Conservation (phyloP, 2,113 vertebrate species). For the Blennius ocellaris region DNA sequence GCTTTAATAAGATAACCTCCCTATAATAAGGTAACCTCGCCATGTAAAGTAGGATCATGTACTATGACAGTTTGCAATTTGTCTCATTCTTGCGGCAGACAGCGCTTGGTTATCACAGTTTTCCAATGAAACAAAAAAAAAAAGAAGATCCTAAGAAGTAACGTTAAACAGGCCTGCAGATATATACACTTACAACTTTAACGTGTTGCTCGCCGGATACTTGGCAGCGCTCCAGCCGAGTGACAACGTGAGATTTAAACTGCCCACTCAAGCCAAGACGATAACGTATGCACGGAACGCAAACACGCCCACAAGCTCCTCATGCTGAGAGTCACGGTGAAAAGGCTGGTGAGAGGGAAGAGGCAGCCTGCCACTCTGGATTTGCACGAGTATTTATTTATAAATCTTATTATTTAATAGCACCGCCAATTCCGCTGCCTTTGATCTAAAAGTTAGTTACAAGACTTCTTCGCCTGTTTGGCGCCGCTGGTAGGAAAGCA, state of each 20-base stretch:
- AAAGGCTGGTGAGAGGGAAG: neutral
- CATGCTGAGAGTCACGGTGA: slow-evolving; percentile 2
- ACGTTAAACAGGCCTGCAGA: neutral
- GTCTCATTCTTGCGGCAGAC: slow-evolving; percentile 23
- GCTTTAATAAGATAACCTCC: slow-evolving; percentile 33
- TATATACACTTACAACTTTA: too few relatives aligned
- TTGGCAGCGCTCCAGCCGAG: slow-evolving; percentile 1
- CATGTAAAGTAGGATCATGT: slow-evolving; percentile 38
- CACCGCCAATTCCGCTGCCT: neutral
- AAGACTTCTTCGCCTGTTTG: too few relatives aligned
- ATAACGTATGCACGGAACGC: neutral
- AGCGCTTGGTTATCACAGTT: neutral
- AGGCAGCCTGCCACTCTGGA: neutral
- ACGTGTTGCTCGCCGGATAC: too few relatives aligned
- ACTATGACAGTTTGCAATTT: slow-evolving; percentile 33
- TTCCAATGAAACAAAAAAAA: too few relatives aligned
- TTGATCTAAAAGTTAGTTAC: neutral
- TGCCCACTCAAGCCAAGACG: neutral
- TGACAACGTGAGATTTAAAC: neutral
- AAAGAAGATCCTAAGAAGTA: too few relatives aligned
- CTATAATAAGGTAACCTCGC: slow-evolving; percentile 34
- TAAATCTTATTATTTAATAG: neutral
- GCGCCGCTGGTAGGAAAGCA: too few relatives aligned
- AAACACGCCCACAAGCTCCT: neutral
- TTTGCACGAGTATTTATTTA: neutral